Percentiles rank a stretch among this genome's conserved stretches.
Conservation (phyloP, 35 echinoderm and acorn worm genomes). For the Nesometra sesokonis region DNA sequence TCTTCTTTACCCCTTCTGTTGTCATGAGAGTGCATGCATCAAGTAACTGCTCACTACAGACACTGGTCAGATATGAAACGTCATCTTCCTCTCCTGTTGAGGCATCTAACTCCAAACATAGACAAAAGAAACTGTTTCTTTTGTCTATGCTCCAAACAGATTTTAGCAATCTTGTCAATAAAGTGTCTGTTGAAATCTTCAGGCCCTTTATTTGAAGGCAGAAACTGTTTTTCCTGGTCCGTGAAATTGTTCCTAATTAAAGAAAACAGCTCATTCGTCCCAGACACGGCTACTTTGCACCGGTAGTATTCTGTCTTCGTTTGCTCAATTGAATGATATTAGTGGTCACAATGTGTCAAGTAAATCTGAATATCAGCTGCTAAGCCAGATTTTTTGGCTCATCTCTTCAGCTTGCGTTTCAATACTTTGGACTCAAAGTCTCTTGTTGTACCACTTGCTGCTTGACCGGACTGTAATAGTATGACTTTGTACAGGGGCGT, state of each 20-base stretch:
- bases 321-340: background rate
- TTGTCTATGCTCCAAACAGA: background rate
- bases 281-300: background rate
- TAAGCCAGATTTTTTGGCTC: background rate
- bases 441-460: background rate
- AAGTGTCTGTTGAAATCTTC: background rate
- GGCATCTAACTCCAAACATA: background rate
- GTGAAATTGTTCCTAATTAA: background rate
- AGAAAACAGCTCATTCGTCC: background rate
- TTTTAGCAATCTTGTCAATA: background rate
- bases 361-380: background rate
- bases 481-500: background rate
- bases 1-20: background rate
- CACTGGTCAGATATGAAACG: background rate
- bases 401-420: background rate
- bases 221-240: background rate
- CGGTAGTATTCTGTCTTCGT: background rate
- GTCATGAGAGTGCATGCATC: background rate
- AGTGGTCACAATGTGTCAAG: background rate
- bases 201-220: background rate
- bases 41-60: background rate
- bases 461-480: background rate
- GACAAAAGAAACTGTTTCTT: background rate
- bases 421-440: background rate
- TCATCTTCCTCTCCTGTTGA: background rate